Evolutionary conservation across 1,140 invertebrate genomes (phyloP).

Genomic region (Polyergus mexicanus): DNA sequence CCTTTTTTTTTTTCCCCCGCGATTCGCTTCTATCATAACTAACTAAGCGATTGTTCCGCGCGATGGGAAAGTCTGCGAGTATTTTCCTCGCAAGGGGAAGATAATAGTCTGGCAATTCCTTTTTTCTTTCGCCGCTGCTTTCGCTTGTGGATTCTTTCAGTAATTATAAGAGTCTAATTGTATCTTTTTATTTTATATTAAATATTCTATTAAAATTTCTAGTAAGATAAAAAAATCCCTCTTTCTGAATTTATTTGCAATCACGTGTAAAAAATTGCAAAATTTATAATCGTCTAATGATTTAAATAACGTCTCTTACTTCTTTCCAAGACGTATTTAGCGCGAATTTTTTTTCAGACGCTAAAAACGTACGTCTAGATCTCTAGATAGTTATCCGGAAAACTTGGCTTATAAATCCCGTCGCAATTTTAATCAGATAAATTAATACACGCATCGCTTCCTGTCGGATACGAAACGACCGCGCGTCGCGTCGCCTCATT

Average conservation of each 20-base stretch:
- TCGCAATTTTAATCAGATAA: conserved; percentile 43
- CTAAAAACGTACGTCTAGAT: not conserved
- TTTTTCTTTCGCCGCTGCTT: conserved; percentile 24
- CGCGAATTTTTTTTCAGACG: too few relatives aligned
- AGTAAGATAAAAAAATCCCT: not conserved
- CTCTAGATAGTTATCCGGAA: not conserved
- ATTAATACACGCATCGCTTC: conserved; percentile 56
- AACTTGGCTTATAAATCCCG: conserved; percentile 31
- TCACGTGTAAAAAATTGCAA: too few relatives aligned
- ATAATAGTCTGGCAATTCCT: not conserved
- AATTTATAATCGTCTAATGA: too few relatives aligned
- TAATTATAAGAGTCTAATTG: conserved; percentile 45
- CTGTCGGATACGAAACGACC: not conserved
- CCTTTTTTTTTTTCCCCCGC: conserved; percentile 8
- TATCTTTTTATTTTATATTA: not conserved
- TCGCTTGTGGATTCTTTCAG: not conserved
- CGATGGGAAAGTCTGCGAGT: conserved; percentile 30
- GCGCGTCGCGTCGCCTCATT: conserved; percentile 17
- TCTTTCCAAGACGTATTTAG: too few relatives aligned
- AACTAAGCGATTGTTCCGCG: conserved; percentile 56
- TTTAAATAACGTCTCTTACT: too few relatives aligned
- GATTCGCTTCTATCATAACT: not conserved
- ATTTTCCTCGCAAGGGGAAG: conserved; percentile 22
- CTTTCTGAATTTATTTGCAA: not conserved
- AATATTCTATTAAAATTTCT: not conserved